Base-by-base conservation (phyloP, 2,113 vertebrate species). In the Paraplagusia blochii region DNA sequence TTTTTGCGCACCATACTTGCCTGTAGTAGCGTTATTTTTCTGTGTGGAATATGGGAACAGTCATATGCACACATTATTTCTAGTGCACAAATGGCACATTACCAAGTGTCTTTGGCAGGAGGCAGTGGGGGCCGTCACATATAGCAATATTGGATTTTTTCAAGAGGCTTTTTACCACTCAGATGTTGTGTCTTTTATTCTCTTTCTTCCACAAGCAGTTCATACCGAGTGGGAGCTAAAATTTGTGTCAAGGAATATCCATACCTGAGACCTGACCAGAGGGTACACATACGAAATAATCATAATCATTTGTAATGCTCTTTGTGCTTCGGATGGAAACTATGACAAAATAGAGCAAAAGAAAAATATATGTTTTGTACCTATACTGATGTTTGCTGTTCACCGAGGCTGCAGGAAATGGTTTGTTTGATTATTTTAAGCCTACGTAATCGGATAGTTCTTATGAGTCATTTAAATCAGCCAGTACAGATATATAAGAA, bases 31-130 rank as follows among this genome's bases (percentile, higher is more conserved):
- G 44, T 58, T 56, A 56, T 65, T 58, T 75, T 60, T 63, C 16
- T 44, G 45, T 44, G 45, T 53, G 44, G 35, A 16, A 15, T 39
- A n/a, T 44, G 36, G 58, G 14, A 39, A 65, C 11, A 69, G 58
- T 60, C 46, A 56, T 53, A 62, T 49, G 46, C 44, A 51, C 53
- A 69, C 58, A 66, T 63, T 66, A 44, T 62, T 50, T 58, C 29
- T 66, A 17, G 38, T 51, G 44, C 47, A 43, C 52, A 53, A 36
- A 52, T 50, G 58, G 48, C 47, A 66, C 61, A 68, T 58, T 54
- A 74, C 59, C 50, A 51, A 66, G 56, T 45, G 46, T 65, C 49
- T 73, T 62, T 78, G 69, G 63, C 72, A 76, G 72, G 14, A 38
- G 62, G 40, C 63, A 48, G 66, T 66, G 17, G 22, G 44, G 63